phyloP scores from a whole-genome alignment of 1,140 invertebrate genomes.

The Chironomus striatipennis region DNA sequence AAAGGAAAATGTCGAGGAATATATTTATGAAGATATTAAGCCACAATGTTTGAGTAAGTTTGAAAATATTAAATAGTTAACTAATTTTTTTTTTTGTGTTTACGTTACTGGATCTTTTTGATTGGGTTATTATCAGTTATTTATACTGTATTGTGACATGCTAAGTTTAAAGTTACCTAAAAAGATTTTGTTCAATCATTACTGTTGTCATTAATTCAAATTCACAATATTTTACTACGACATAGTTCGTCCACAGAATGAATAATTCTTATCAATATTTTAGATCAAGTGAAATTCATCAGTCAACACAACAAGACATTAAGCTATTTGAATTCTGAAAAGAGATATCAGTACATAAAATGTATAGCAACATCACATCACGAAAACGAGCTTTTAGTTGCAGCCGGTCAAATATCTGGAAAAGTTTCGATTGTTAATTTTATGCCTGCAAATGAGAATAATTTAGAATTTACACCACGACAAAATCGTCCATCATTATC shows the following conservation, averaged over 20 bases:
- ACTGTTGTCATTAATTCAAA: no score
- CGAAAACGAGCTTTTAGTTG: constrained; percentile 60
- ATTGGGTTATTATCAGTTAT: no score
- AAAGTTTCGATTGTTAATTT: constrained; percentile 72
- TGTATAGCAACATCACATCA: constrained; percentile 37
- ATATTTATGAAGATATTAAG: background rate
- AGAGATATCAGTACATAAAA: constrained; percentile 37
- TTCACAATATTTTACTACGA: no score
- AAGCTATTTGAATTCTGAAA: constrained; percentile 36
- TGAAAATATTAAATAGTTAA: no score
- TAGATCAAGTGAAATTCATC: constrained; percentile 7
- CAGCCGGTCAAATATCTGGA: constrained; percentile 79
- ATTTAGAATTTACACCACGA: constrained; percentile 49
- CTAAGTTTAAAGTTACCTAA: no score
- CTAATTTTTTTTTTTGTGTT: no score
- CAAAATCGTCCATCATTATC: constrained; percentile 76
- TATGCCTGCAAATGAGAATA: constrained; percentile 49
- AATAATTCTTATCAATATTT: background rate
- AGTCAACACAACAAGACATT: constrained; percentile 31
- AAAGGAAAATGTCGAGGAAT: background rate
- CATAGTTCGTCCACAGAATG: background rate
- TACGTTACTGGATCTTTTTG: no score
- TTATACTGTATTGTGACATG: no score
- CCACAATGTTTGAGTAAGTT: background rate
- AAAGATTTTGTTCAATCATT: no score